Base-by-base conservation (phyloP, 2,888 invertebrate species). In the Venusia cambrica region DNA sequence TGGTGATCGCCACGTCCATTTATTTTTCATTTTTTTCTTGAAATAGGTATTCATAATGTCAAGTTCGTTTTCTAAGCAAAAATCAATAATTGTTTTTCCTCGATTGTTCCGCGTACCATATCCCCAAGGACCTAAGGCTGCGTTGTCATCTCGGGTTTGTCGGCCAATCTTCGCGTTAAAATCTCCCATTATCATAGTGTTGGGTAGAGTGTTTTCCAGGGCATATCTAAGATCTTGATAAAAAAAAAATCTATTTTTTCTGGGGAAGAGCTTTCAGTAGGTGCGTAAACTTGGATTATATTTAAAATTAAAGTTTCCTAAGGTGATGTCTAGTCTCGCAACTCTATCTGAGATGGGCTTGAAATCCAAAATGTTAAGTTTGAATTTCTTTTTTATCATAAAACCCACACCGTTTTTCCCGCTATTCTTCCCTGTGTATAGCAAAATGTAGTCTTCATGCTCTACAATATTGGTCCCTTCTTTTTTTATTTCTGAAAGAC, bases 341-440 rank as follows among this genome's bases (percentile, higher is more conserved):
- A n/a, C n/a, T n/a, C n/a, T n/a, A n/a, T n/a, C n/a, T n/a, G n/a
- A n/a, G n/a, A n/a, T n/a, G n/a, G n/a, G n/a, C n/a, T n/a, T n/a
- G n/a, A n/a, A n/a, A n/a, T n/a, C n/a, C n/a, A n/a, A n/a, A n/a
- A n/a, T n/a, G n/a, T n/a, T n/a, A n/a, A n/a, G n/a, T n/a, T n/a
- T n/a, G n/a, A n/a, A n/a, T n/a, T 16, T 18, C 13, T 46, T 30
- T 7, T 49, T 45, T 10, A 55, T 30, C 11, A 52, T 6, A 7
- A 48, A 55, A 2, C 54, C 54, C 1, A 54, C 49, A 6, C 52
- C 50, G 20, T 50, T 38, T 18, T 18, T 35, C 3, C 48, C 51
- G 5, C 22, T 28, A 2, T 28, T 46, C 9, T 40, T 26, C 4
- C 42, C 24, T 25, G 29, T 43, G 15, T 51, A 38, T 15, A 9